Percentiles rank a stretch among this genome's conserved stretches.
phyloP scores from a whole-genome alignment of 2,113 vertebrate genomes.

The Lepisosteus osseus region DNA sequence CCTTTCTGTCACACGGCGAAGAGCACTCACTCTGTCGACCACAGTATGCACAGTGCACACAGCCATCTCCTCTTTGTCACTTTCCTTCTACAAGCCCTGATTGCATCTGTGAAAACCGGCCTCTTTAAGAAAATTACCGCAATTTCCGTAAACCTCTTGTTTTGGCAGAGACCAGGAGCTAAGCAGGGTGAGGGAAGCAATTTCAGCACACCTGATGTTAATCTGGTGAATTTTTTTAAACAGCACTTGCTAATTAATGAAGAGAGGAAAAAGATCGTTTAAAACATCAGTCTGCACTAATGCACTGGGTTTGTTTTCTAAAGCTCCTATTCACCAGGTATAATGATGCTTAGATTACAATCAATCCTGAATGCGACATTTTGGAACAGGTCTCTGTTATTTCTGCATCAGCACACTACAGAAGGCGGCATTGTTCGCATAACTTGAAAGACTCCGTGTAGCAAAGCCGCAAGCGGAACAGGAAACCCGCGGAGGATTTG shows the following conservation, averaged over 20 bases:
- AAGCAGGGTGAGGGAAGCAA: conserved; percentile 20
- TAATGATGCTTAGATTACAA: conserved; percentile 22
- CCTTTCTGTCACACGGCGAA: too few relatives aligned
- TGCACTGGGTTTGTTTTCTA: conserved; percentile 21
- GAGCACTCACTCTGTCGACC: too few relatives aligned
- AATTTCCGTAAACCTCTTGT: conserved; percentile 18
- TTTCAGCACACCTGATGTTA: conserved; percentile 17
- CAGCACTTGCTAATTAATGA: conserved; percentile 16
- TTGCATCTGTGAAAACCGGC: conserved; percentile 27
- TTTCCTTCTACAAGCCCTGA: conserved; percentile 34
- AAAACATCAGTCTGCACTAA: not conserved
- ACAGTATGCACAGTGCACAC: too few relatives aligned
- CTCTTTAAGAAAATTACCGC: conserved; percentile 27
- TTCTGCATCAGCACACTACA: not conserved
- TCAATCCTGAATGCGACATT: conserved; percentile 14
- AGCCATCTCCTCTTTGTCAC: not conserved
- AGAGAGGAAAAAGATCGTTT: conserved; percentile 22
- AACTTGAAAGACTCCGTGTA: conserved; percentile 20
- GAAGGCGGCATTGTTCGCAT: conserved; percentile 23
- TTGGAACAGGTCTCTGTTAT: conserved; percentile 22
- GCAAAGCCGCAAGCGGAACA: conserved; percentile 26
- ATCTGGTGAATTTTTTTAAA: conserved; percentile 23
- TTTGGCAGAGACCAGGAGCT: conserved; percentile 17
- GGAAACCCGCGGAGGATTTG: conserved; percentile 37
- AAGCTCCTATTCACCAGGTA: conserved; percentile 11